These are phyloP conservation scores for Agrotis puta DNA, from an alignment of 2,888 invertebrate genomes.

Conservation along the genomic window DNA sequence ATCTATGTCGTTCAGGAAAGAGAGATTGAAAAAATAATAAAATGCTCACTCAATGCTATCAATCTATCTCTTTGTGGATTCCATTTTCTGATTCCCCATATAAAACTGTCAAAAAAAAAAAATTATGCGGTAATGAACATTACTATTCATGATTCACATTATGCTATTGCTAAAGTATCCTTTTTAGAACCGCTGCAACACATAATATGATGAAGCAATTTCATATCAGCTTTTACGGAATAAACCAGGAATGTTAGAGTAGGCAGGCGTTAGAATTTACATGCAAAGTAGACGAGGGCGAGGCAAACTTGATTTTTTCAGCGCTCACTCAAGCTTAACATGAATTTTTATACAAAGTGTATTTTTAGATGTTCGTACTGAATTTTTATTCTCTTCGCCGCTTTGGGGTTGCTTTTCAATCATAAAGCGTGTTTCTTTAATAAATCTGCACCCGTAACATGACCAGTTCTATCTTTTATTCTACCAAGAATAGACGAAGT, in stretches of 20 bases:
- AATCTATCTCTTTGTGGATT: too few relatives aligned
- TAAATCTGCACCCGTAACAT: neutral
- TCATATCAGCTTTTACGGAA: conserved; percentile 72
- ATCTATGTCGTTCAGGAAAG: too few relatives aligned
- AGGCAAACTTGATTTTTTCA: conserved; percentile 59
- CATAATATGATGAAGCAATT: conserved; percentile 75
- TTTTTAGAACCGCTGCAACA: conserved; percentile 48
- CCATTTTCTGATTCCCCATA: too few relatives aligned
- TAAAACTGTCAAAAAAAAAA: too few relatives aligned
- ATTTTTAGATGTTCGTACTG: conserved; percentile 41
- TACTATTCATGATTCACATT: too few relatives aligned
- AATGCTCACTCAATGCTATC: too few relatives aligned
- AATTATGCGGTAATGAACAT: too few relatives aligned
- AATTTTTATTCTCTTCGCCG: conserved; percentile 22
- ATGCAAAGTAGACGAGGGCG: conserved; percentile 62
- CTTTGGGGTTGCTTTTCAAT: conserved; percentile 26
- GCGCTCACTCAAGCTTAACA: conserved; percentile 36
- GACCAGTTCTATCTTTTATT: too few relatives aligned
- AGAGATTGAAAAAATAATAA: too few relatives aligned
- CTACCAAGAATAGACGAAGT: too few relatives aligned
- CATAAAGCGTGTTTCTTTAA: conserved; percentile 23
- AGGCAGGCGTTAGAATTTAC: conserved; percentile 64
- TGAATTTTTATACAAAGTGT: conserved; percentile 26
- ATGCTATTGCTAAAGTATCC: too few relatives aligned
- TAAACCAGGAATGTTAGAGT: conserved; percentile 60